Conservation (phyloP, 2,113 vertebrate species). For the Labrus mixtus region DNA sequence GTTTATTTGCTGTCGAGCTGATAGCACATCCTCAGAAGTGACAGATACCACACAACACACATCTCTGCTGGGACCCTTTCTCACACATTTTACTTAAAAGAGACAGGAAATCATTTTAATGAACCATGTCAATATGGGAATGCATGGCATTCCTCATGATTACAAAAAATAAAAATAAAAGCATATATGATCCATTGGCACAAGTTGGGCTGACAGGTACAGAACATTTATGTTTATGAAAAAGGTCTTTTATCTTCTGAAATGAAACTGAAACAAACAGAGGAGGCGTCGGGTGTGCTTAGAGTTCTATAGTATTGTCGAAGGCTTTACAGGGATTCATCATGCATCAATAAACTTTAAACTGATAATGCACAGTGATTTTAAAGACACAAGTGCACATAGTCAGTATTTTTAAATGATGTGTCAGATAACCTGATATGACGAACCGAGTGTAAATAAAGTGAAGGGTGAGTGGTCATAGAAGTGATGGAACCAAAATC, state of each 20-base stretch:
- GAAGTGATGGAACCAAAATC: slow-evolving; percentile 3
- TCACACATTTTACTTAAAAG: slow-evolving; percentile 5
- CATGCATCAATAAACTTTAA: background rate
- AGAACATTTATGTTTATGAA: background rate
- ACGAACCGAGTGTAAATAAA: slow-evolving; percentile 8
- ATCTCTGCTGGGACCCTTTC: slow-evolving; percentile 7
- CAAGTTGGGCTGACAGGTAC: slow-evolving; percentile 26
- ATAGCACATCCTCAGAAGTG: slow-evolving; percentile 44
- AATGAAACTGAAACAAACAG: slow-evolving; percentile 3
- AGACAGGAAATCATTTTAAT: slow-evolving; percentile 13
- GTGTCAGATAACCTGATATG: slow-evolving; percentile 52
- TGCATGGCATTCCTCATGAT: slow-evolving; percentile 33
- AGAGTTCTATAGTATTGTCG: background rate
- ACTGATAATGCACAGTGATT: slow-evolving; percentile 9
- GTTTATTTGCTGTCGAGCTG: slow-evolving; percentile 44
- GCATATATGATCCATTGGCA: slow-evolving; percentile 55
- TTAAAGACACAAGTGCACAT: slow-evolving; percentile 10
- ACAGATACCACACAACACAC: slow-evolving; percentile 32
- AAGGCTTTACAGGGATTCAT: slow-evolving; percentile 16
- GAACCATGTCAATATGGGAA: slow-evolving; percentile 34
- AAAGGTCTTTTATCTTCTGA: background rate
- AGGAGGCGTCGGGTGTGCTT: slow-evolving; percentile 2
- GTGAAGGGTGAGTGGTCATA: background rate
- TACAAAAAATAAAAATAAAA: background rate
- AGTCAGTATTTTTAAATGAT: slow-evolving; percentile 3